phyloP scores from a whole-genome alignment of 2,797 vertebrate genomes.

The Podargus strigoides region DNA sequence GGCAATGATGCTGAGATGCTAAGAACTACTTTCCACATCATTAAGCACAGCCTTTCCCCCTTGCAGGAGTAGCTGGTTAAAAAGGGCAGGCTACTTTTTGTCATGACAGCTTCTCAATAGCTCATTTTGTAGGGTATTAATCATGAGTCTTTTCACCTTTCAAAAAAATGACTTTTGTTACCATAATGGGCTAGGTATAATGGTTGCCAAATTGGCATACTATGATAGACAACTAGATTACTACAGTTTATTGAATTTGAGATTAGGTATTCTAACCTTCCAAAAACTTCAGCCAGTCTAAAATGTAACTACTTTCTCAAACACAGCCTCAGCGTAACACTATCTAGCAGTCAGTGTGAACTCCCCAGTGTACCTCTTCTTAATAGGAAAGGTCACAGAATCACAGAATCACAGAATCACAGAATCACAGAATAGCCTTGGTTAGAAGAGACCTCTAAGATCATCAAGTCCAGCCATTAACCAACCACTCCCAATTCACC shows the following conservation, averaged over 20 bases:
- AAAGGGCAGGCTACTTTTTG: slow-evolving; percentile 7
- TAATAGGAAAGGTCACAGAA: background rate
- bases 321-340: background rate
- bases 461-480: too few species aligned
- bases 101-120: background rate
- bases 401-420: too few species aligned
- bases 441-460: too few species aligned
- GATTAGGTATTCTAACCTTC: background rate
- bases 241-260: background rate
- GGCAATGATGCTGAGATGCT: slow-evolving; percentile 29
- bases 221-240: background rate
- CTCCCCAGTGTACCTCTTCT: background rate
- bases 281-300: background rate
- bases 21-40: slow-evolving; percentile 54
- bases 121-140: background rate
- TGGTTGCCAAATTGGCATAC: background rate
- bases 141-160: background rate
- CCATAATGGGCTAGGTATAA: background rate
- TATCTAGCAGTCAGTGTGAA: background rate
- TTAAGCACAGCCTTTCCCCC: slow-evolving; percentile 42
- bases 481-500: too few species aligned
- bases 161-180: background rate
- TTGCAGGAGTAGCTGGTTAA: slow-evolving; percentile 11
- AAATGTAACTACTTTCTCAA: background rate
- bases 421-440: too few species aligned